These are phyloP conservation scores for Upupa epops DNA, from an alignment of 2,113 vertebrate species.

Conservation along the genomic window DNA sequence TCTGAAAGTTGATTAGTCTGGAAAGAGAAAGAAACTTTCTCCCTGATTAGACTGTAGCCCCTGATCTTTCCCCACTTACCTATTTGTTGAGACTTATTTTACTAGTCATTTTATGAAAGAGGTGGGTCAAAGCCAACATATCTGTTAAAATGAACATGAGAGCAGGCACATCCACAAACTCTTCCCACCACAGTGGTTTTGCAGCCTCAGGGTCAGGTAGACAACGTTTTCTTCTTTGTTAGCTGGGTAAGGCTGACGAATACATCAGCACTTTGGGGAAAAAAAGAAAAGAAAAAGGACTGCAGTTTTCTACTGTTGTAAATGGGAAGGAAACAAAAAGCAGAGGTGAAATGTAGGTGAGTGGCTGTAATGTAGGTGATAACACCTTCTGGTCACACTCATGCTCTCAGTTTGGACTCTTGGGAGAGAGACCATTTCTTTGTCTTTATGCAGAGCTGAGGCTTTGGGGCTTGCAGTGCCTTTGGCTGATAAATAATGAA, in stretches of 20 bases:
- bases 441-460: background rate
- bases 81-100: background rate
- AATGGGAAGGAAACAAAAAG: background rate
- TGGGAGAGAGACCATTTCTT: background rate
- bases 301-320: background rate
- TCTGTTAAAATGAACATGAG: background rate
- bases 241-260: background rate
- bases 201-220: background rate
- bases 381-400: background rate
- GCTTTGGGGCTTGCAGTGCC: background rate
- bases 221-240: background rate
- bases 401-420: background rate
- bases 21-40: background rate
- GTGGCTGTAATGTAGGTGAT: background rate
- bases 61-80: constrained; percentile 3
- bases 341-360: background rate
- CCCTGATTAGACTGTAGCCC: background rate
- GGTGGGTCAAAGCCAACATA: background rate
- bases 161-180: background rate
- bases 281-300: rapidly evolving
- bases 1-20: background rate
- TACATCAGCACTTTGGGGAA: background rate
- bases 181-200: background rate
- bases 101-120: background rate
- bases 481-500: background rate